These are phyloP conservation scores for Dipodomys ordii DNA, from an alignment of 2,113 vertebrate genomes.

Conservation along the genomic window DNA sequence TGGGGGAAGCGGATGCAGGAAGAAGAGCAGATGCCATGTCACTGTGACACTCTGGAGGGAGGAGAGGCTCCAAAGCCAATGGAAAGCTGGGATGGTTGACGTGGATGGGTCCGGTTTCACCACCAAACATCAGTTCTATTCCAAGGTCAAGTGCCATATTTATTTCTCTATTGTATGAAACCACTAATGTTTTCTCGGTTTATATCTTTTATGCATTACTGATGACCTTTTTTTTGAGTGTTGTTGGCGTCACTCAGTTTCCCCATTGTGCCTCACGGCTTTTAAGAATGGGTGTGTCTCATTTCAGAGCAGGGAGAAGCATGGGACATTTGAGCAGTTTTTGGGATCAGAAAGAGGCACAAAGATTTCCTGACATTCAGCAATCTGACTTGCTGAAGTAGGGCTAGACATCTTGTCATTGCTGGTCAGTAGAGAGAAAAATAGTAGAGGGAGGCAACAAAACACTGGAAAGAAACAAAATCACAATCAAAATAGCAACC, in stretches of 20 bases:
- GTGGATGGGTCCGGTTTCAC: not conserved
- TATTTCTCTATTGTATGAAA: not conserved
- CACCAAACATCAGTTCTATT: not conserved
- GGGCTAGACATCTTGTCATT: not conserved
- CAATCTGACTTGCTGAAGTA: not conserved
- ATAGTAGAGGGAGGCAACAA: not conserved
- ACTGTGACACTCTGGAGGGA: rapidly evolving
- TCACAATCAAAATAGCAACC: not conserved
- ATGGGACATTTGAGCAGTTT: not conserved
- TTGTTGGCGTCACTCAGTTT: rapidly evolving
- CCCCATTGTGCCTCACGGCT: not conserved
- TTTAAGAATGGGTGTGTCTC: not conserved
- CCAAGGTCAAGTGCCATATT: not conserved
- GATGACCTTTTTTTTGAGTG: not conserved
- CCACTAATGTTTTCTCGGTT: not conserved
- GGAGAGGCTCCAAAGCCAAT: not conserved
- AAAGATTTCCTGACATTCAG: not conserved
- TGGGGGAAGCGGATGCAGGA: no score
- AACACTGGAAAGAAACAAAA: not conserved
- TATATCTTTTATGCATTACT: not conserved
- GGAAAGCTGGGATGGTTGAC: not conserved
- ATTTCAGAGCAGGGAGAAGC: not conserved
- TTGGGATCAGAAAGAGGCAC: not conserved
- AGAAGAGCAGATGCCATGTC: not conserved
- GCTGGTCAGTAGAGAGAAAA: not conserved